Evolutionary conservation across 2,888 invertebrate species (phyloP).

Genomic region (Halictus ligatus): DNA sequence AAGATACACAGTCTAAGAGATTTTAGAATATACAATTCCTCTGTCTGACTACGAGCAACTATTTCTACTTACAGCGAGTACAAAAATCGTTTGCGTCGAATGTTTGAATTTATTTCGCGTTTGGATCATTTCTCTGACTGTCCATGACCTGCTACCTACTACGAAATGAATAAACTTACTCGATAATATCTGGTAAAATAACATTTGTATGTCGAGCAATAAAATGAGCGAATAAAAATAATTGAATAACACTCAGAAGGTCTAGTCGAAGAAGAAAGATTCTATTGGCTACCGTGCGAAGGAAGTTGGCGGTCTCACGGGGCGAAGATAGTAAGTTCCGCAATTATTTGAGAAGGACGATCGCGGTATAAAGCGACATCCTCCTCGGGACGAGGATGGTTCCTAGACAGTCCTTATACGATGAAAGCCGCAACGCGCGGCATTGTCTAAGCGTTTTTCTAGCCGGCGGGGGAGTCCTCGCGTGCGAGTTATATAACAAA

Average conservation of each 20-base stretch:
- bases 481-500: constrained; percentile 77
- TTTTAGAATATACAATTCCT: too few species aligned
- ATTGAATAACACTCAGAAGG: background rate
- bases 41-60: too few species aligned
- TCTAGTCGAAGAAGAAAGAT: background rate
- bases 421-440: constrained; percentile 68
- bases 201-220: too few species aligned
- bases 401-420: constrained; percentile 74
- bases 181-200: too few species aligned
- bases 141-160: too few species aligned
- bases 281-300: background rate
- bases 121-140: too few species aligned
- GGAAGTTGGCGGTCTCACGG: background rate
- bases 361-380: constrained; percentile 43
- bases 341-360: constrained; percentile 54
- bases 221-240: too few species aligned
- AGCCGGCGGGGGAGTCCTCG: constrained; percentile 52
- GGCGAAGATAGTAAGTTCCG: constrained; percentile 1
- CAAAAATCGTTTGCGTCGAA: too few species aligned
- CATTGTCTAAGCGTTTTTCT: constrained; percentile 74
- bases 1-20: too few species aligned
- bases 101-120: too few species aligned
- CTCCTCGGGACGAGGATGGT: constrained; percentile 58
- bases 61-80: too few species aligned
- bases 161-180: too few species aligned